phyloP scores from a whole-genome alignment of 2,888 invertebrate genomes.

The Cacoxenus indagator region DNA sequence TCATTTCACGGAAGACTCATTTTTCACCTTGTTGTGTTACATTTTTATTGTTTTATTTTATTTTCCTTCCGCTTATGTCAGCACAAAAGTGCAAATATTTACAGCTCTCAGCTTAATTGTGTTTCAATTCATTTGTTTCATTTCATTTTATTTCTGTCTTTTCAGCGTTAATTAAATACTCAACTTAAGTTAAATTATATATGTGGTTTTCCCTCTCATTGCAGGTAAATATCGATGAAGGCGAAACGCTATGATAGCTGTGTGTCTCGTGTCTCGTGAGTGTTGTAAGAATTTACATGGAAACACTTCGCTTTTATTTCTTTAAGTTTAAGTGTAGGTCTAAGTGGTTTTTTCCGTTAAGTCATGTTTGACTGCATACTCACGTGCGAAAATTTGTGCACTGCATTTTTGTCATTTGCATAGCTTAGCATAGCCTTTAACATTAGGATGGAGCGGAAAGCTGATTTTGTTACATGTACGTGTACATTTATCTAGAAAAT shows the following conservation, averaged over 20 bases:
- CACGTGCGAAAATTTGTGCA: background rate
- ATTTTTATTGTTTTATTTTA: conserved; percentile 10
- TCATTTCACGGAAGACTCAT: background rate
- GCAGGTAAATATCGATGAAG: conserved; percentile 6
- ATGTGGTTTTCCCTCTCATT: background rate
- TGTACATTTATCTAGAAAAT: too few species aligned
- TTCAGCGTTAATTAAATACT: background rate
- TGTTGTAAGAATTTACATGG: background rate
- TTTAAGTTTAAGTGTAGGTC: too few species aligned
- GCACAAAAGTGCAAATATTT: conserved; percentile 33
- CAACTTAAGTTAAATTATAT: background rate
- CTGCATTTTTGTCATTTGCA: background rate
- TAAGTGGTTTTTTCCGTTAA: background rate
- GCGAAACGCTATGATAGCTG: background rate
- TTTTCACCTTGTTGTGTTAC: background rate
- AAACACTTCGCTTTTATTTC: too few species aligned
- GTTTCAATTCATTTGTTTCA: background rate
- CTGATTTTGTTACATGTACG: background rate
- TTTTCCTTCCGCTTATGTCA: conserved; percentile 7
- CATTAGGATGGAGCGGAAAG: background rate
- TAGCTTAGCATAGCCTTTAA: background rate
- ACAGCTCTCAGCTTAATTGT: conserved; percentile 21
- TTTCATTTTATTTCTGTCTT: background rate
- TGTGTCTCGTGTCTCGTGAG: background rate
- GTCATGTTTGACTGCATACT: background rate